Conservation (phyloP, 37 sponge, comb jelly and placozoan genomes). For the Hexactinellida sp. region DNA sequence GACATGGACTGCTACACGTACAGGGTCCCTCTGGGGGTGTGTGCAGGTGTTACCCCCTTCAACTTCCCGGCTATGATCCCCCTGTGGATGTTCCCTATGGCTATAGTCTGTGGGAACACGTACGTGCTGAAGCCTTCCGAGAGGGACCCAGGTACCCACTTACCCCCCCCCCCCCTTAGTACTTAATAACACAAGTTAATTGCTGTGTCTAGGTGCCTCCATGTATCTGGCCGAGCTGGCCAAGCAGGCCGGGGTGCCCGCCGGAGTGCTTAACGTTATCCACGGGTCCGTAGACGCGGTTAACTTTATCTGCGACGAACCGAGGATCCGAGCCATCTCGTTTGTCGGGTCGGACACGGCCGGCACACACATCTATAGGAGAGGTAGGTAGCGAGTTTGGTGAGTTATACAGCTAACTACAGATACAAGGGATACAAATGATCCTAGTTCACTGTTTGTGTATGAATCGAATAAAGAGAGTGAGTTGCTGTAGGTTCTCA, state of each 20-base stretch:
- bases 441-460: too few relatives aligned
- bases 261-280: slow-evolving; percentile 89
- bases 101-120: slow-evolving; percentile 91
- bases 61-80: background rate
- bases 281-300: slow-evolving; percentile 79
- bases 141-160: slow-evolving; percentile 62
- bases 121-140: slow-evolving; percentile 90
- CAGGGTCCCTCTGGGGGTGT: slow-evolving; percentile 86
- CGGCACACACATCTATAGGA: slow-evolving; percentile 84
- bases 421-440: too few relatives aligned
- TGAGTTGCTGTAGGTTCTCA: background rate
- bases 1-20: slow-evolving; percentile 96
- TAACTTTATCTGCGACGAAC: slow-evolving; percentile 78
- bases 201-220: slow-evolving; percentile 37
- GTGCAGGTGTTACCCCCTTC: slow-evolving; percentile 82
- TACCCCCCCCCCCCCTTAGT: too few relatives aligned
- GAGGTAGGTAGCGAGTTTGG: slow-evolving; percentile 60
- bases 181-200: too few relatives aligned
- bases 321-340: slow-evolving; percentile 76
- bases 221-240: slow-evolving; percentile 79
- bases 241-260: slow-evolving; percentile 81
- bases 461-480: background rate
- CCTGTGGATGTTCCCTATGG: slow-evolving; percentile 84
- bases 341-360: slow-evolving; percentile 91
- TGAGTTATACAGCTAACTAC: too few relatives aligned